These are phyloP conservation scores for Camponotus fellah DNA, from an alignment of 2,888 invertebrate genomes.

Conservation along the genomic window DNA sequence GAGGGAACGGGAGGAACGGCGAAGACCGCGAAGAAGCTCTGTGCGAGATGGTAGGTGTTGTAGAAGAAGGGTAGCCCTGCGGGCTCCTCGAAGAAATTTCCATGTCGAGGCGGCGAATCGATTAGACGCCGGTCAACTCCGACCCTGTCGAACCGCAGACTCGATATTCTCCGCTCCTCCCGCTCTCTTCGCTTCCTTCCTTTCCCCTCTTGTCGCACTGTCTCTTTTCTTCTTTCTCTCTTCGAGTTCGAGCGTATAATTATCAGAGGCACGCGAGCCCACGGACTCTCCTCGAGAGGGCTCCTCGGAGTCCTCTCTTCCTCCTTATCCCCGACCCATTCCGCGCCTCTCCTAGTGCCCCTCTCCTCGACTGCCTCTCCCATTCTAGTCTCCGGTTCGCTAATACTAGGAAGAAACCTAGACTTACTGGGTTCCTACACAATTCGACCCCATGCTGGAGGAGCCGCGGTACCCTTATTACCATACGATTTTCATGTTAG, in stretches of 20 bases:
- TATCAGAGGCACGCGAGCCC: conserved; percentile 84
- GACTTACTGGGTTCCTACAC: conserved; percentile 73
- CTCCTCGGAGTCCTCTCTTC: conserved; percentile 65
- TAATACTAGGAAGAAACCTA: conserved; percentile 79
- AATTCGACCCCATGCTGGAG: conserved; percentile 73
- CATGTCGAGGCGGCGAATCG: conserved; percentile 84
- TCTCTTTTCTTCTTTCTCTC: conserved; percentile 57
- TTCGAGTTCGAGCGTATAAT: conserved; percentile 82
- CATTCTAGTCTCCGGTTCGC: conserved; percentile 55
- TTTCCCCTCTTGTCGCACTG: conserved; percentile 52
- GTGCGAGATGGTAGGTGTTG: conserved; percentile 68
- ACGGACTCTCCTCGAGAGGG: conserved; percentile 77
- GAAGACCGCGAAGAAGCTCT: conserved; percentile 24
- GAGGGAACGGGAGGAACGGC: not conserved
- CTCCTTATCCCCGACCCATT: conserved; percentile 52
- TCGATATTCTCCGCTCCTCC: conserved; percentile 76
- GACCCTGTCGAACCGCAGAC: conserved; percentile 84
- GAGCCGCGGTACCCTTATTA: conserved; percentile 79
- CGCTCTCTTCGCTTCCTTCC: conserved; percentile 46
- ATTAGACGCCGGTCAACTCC: conserved; percentile 85
- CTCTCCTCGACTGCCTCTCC: conserved; percentile 51
- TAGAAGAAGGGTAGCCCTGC: conserved; percentile 70
- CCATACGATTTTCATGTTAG: conserved; percentile 85
- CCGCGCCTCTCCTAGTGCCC: conserved; percentile 36
- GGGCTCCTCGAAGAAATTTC: conserved; percentile 80